phyloP scores from a whole-genome alignment of 2,113 vertebrate genomes.

The Turdus rufiventris region DNA sequence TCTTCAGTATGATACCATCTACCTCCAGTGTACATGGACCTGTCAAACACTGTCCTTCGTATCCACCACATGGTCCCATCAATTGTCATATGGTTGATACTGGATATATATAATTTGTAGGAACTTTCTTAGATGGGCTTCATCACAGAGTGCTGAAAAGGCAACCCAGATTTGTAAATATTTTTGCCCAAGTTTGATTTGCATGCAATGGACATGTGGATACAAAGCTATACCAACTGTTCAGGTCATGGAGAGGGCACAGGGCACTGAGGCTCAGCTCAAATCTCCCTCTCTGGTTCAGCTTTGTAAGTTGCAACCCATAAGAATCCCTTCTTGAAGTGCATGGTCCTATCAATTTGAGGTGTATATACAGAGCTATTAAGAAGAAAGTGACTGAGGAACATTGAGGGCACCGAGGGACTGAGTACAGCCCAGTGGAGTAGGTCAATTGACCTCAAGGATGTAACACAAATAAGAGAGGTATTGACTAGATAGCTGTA shows the following conservation, averaged over 20 bases:
- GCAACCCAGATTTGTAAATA: background rate
- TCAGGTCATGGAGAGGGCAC: background rate
- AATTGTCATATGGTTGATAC: background rate
- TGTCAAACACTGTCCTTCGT: background rate
- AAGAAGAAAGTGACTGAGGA: background rate
- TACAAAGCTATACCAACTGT: background rate
- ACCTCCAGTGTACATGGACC: background rate
- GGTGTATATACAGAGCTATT: background rate
- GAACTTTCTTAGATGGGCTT: background rate
- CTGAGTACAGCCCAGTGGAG: background rate
- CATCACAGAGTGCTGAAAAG: background rate
- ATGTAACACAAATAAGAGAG: background rate
- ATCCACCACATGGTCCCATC: background rate
- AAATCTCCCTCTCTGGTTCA: background rate
- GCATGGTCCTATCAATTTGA: background rate
- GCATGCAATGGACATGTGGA: no score
- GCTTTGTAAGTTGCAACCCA: background rate
- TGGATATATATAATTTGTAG: background rate
- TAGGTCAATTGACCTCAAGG: background rate
- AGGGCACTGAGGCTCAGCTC: background rate
- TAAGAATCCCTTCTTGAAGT: background rate
- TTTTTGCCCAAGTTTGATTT: background rate
- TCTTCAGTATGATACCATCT: background rate
- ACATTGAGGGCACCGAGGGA: accelerated
- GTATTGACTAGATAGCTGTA: background rate